phyloP scores from a whole-genome alignment of 2,113 vertebrate genomes.

The Lethenteron camtschaticum region DNA sequence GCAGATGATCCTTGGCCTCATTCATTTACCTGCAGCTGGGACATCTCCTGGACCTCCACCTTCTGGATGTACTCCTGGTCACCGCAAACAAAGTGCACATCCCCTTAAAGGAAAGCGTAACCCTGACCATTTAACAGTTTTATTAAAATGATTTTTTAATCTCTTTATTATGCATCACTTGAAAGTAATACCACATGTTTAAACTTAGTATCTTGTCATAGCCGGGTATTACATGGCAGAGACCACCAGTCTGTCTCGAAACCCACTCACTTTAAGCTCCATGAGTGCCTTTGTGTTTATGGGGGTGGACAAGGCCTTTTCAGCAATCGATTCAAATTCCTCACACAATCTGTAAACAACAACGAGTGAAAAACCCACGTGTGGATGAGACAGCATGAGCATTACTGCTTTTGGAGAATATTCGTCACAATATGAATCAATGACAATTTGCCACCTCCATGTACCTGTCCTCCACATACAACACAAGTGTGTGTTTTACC shows the following conservation, averaged over 20 bases:
- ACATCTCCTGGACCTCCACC: slow-evolving; percentile 27
- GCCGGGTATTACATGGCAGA: neutral
- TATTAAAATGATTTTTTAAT: neutral
- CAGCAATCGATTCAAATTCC: slow-evolving; percentile 50
- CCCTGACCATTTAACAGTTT: neutral
- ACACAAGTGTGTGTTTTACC: no score
- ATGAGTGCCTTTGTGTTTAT: slow-evolving; percentile 46
- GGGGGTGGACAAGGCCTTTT: slow-evolving; percentile 42
- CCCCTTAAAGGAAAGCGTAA: neutral
- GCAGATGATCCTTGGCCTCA: slow-evolving; percentile 27
- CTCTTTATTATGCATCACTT: neutral
- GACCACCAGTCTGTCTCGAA: neutral
- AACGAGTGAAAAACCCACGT: neutral
- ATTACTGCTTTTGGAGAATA: no score
- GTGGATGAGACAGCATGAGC: no score
- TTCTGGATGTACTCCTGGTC: slow-evolving; percentile 30
- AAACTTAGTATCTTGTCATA: neutral
- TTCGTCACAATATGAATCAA: no score
- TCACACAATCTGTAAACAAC: slow-evolving; percentile 34
- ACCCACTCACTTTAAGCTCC: slow-evolving; percentile 36
- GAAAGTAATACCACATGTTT: neutral
- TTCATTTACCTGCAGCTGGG: slow-evolving; percentile 30
- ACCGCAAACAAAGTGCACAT: neutral
- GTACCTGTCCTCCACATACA: no score
- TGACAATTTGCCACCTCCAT: no score